Evolutionary conservation across 2,797 vertebrate genomes (phyloP), one percentile per base, ranked within the genome.

Genomic region (Orientallactaga sibirica): DNA sequence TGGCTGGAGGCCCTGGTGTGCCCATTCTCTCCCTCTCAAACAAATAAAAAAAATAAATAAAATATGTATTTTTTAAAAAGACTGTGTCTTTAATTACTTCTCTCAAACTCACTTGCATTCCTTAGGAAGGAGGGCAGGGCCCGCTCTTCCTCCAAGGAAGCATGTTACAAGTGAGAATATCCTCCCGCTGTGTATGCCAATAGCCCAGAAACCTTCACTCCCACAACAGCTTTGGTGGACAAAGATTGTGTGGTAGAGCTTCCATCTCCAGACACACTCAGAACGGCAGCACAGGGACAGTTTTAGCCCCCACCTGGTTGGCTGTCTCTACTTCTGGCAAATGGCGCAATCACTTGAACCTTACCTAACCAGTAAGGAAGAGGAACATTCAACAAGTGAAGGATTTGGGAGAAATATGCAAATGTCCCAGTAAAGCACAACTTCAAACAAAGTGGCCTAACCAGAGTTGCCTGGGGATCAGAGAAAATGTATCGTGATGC

Each of bases 281-380:
- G 25, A 87, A 61, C 3, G 85, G 27, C 29, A 19, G 2, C 4
- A 62, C 14, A 89, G 9, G 7, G 62, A 74, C 16, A 41, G 71
- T 64, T 88, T 81, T 2, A 33, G 68, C 43, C 27, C 66, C 79
- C 4, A 88, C 14, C 1, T 3, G 20, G 64, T 93, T 43, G 52
- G 5, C 18, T 77, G 9, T 33, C 62, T 55, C 20, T 74, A 52
- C 75, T 73, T 87, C 24, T 70, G 81, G 19, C 52, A 67, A 43
- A 80, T 83, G 66, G 52, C 68, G 64, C 5, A 80, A 61, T 77
- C 33, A 37, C 25, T 64, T 64, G 73, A 85, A 11, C 25, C 27
- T 84, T 3, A 24, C 73, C 43, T 25, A 64, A 81, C 95, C 33
- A 89, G 64, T 14, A 81, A 14, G 83, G 20, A 94, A 93, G 78